phyloP scores from a whole-genome alignment of 2,888 invertebrate species.

The Agrochola lota region DNA sequence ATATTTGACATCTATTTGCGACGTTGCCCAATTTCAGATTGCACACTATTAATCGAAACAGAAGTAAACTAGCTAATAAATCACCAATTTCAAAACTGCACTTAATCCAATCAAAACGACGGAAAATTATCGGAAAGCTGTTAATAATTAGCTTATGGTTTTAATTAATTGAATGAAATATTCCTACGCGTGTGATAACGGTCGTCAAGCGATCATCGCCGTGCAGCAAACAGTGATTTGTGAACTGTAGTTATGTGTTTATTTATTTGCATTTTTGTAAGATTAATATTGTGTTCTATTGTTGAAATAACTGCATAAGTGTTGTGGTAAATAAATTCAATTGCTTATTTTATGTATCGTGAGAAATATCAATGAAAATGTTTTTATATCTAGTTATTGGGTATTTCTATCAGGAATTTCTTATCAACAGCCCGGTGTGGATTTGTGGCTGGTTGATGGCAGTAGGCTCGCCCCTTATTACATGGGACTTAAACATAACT shows the following conservation, averaged over 20 bases:
- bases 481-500: too few species aligned
- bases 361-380: too few species aligned
- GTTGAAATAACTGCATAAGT: neutral
- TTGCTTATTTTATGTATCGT: too few species aligned
- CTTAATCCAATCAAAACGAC: conserved; percentile 18
- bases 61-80: neutral
- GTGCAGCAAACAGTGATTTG: neutral
- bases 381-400: too few species aligned
- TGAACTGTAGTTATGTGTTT: conserved; percentile 7
- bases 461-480: too few species aligned
- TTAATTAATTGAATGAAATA: conserved; percentile 40
- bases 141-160: conserved; percentile 12
- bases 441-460: too few species aligned
- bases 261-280: neutral
- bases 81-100: neutral
- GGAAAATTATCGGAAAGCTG: conserved; percentile 3
- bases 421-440: too few species aligned
- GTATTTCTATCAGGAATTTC: too few species aligned
- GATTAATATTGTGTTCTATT: neutral
- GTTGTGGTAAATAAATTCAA: too few species aligned
- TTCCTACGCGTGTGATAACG: neutral
- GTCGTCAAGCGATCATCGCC: neutral
- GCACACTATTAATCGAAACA: neutral
- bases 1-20: too few species aligned
- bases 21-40: too few species aligned